These are phyloP conservation scores for Bombyx mori DNA, from an alignment of 1,140 invertebrate genomes.

Conservation along the genomic window ASM3026992v2 NC_085109.1:12871501-12872000, in stretches of 20 bases:
- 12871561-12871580: no score
- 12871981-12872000: conserved; percentile 39
- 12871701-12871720: conserved; percentile 89
- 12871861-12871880: conserved; percentile 74
- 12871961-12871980: conserved; percentile 77
- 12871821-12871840: conserved; percentile 82
- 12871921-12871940: conserved; percentile 90
- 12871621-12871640: conserved; percentile 32
- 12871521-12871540: no score
- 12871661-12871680: conserved; percentile 90
- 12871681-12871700: conserved; percentile 89
- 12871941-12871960: conserved; percentile 83
- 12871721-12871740: conserved; percentile 79
- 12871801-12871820: conserved; percentile 76
- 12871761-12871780: conserved; percentile 90
- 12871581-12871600: no score
- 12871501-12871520: no score
- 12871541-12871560: no score
- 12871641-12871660: conserved; percentile 88
- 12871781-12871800: conserved; percentile 73
- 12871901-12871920: conserved; percentile 79
- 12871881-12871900: conserved; percentile 55
- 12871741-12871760: conserved; percentile 84
- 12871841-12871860: conserved; percentile 90
- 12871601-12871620: no score